phyloP scores from a whole-genome alignment of 2,113 vertebrate genomes.

The Callithrix jacchus region DNA sequence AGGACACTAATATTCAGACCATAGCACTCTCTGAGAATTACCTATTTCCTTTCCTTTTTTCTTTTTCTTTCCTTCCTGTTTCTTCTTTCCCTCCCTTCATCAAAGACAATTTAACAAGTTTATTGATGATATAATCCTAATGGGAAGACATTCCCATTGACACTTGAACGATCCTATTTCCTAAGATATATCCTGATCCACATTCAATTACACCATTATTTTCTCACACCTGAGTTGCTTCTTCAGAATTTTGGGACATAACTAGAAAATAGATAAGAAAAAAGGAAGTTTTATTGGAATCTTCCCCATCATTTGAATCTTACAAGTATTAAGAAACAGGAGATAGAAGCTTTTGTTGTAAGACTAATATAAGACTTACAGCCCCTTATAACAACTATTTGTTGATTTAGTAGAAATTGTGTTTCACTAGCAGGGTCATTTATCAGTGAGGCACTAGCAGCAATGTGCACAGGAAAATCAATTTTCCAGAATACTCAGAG shows the following conservation, averaged over 20 bases:
- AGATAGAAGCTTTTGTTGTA: conserved; percentile 78
- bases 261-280: conserved; percentile 50
- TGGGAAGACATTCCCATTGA: not conserved
- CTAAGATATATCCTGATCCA: not conserved
- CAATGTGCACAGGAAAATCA: conserved; percentile 80
- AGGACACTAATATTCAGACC: not conserved
- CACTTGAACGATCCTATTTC: not conserved
- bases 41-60: not conserved
- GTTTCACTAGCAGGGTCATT: conserved; percentile 83
- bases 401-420: conserved; percentile 86
- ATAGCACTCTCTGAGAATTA: not conserved
- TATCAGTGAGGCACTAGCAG: conserved; percentile 80
- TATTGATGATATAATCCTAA: not conserved
- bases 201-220: conserved; percentile 36
- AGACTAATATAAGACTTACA: conserved; percentile 76
- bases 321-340: conserved; percentile 82
- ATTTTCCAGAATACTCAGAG: conserved; percentile 79
- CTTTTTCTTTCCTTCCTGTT: not conserved
- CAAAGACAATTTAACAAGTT: not conserved
- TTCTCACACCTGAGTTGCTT: not conserved
- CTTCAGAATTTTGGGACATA: conserved; percentile 45
- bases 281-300: conserved; percentile 55
- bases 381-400: conserved; percentile 83
- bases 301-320: conserved; percentile 78
- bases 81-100: not conserved